These are phyloP conservation scores for Sebastes fasciatus DNA, from an alignment of 2,113 vertebrate species.

Conservation along the genomic window DNA sequence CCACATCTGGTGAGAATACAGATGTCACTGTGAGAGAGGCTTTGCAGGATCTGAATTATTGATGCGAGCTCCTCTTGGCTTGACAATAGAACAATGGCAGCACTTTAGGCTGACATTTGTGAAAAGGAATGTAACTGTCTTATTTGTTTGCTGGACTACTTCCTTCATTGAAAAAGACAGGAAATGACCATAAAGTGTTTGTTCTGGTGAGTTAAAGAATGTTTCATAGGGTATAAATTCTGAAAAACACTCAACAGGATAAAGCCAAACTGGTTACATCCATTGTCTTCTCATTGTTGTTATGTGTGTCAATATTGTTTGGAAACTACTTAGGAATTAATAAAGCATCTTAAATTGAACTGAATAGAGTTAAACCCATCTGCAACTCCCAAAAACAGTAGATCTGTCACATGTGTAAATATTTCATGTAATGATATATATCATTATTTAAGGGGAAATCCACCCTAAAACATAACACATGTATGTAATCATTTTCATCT, in stretches of 20 bases:
- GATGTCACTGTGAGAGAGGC: constrained; percentile 22
- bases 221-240: neutral
- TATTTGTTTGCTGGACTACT: constrained; percentile 43
- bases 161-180: constrained; percentile 47
- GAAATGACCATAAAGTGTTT: constrained; percentile 47
- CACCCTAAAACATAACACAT: neutral
- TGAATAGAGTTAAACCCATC: neutral
- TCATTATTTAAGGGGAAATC: neutral
- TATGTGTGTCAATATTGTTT: constrained; percentile 15
- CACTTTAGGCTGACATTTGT: constrained; percentile 20
- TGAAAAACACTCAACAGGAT: constrained; percentile 17
- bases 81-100: constrained; percentile 39
- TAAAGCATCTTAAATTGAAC: neutral
- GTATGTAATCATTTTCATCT: neutral
- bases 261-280: neutral
- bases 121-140: constrained; percentile 25
- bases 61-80: constrained; percentile 5
- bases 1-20: constrained; percentile 13
- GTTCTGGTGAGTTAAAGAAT: neutral
- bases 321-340: constrained; percentile 6
- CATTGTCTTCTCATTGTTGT: neutral
- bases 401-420: neutral
- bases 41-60: constrained; percentile 28
- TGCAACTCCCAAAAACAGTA: neutral
- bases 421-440: neutral